These are phyloP conservation scores for Lerista edwardsae DNA, from an alignment of 2,797 vertebrate genomes.

Conservation along the genomic window DNA sequence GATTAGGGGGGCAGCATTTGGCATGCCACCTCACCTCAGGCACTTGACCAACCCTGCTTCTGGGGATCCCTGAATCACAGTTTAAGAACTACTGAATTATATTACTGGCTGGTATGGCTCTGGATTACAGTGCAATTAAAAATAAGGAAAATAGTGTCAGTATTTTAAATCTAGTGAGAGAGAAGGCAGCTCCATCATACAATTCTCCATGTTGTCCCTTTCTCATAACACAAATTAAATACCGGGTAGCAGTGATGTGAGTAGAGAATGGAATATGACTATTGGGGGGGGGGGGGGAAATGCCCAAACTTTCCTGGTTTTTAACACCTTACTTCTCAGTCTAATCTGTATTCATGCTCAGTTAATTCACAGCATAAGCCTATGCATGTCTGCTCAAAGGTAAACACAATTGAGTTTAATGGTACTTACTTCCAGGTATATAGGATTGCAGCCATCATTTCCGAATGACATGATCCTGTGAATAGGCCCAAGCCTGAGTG, in stretches of 20 bases:
- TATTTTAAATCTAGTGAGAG: not conserved
- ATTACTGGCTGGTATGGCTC: not conserved
- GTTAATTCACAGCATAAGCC: too few species aligned
- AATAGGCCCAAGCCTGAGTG: not conserved
- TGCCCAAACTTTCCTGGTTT: not conserved
- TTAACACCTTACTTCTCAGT: not conserved
- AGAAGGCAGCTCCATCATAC: not conserved
- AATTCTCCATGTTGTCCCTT: not conserved
- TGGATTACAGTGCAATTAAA: not conserved
- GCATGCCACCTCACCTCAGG: not conserved
- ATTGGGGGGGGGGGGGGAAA: rapidly evolving
- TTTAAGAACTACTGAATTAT: not conserved
- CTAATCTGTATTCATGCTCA: not conserved
- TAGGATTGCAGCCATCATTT: too few species aligned
- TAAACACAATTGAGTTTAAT: too few species aligned
- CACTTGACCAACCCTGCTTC: too few species aligned
- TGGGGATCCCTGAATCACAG: not conserved
- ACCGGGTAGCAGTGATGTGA: not conserved
- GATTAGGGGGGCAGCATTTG: too few species aligned
- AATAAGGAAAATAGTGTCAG: not conserved
- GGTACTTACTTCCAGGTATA: too few species aligned
- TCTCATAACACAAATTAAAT: not conserved
- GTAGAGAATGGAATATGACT: not conserved
- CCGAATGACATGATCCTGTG: not conserved
- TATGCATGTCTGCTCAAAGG: too few species aligned